phyloP scores from a whole-genome alignment of 2,113 vertebrate genomes.

The Pituophis catenifer region DNA sequence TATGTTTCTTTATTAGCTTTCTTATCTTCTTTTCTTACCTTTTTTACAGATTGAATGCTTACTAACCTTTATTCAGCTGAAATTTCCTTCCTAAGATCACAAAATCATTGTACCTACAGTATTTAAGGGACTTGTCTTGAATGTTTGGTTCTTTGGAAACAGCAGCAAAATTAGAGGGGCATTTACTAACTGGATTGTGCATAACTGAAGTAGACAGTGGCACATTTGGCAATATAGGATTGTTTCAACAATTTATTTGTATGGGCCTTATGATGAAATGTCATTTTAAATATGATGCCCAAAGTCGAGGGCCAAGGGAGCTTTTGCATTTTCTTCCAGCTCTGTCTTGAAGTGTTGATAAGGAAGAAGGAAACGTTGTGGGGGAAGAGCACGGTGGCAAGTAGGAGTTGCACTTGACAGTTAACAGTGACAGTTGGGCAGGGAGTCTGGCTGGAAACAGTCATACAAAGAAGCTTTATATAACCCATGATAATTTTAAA shows the following conservation, averaged over 20 bases:
- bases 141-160: conserved; percentile 55
- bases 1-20: background rate
- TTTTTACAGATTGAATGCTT: background rate
- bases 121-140: conserved; percentile 54
- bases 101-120: background rate
- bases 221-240: conserved; percentile 36
- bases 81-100: conserved; percentile 48
- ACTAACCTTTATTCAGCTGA: conserved; percentile 18
- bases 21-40: background rate
- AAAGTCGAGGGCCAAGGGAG: background rate
- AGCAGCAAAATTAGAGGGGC: conserved; percentile 54
- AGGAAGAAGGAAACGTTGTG: background rate
- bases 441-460: background rate
- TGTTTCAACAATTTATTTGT: conserved; percentile 41
- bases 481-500: background rate
- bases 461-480: background rate
- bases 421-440: background rate
- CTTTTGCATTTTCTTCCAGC: background rate
- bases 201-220: conserved; percentile 51
- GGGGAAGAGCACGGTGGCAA: background rate
- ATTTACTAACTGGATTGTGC: conserved; percentile 41
- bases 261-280: background rate
- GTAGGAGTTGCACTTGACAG: background rate
- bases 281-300: background rate
- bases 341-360: background rate